A percentile compares a stretch with the other conserved stretches of the same genome.
phyloP scores from a whole-genome alignment of 1,140 invertebrate genomes.

The Drosophila kepulauana region DNA sequence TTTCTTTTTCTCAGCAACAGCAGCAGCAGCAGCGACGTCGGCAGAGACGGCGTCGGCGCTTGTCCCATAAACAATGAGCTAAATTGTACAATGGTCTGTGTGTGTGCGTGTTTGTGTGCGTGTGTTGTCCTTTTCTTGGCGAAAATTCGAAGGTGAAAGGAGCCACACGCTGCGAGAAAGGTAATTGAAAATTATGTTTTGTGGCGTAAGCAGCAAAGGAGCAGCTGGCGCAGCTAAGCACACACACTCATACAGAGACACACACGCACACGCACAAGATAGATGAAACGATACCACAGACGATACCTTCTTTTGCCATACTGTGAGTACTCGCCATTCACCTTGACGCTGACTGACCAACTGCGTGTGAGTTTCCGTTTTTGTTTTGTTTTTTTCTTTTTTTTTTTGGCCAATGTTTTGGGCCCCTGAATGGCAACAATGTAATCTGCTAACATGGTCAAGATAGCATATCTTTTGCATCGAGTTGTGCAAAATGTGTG shows the following conservation, averaged over 20 bases:
- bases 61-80: conserved; percentile 79
- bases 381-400: neutral
- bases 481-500: neutral
- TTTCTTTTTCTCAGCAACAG: conserved; percentile 41
- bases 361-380: neutral
- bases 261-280: conserved; percentile 1
- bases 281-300: conserved; percentile 6
- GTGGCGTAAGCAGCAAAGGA: conserved; percentile 68
- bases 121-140: conserved; percentile 78
- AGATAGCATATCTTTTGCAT: neutral
- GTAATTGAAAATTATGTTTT: conserved; percentile 84
- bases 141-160: conserved; percentile 72
- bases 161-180: conserved; percentile 81
- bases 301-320: neutral
- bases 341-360: conserved; percentile 4
- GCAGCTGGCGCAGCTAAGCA: conserved; percentile 58
- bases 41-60: conserved; percentile 36
- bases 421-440: neutral
- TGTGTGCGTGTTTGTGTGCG: conserved; percentile 2
- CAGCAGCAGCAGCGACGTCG: conserved; percentile 16
- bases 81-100: conserved; percentile 62
- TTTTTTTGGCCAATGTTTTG: conserved; percentile 2
- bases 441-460: neutral
- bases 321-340: neutral
- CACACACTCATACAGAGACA: neutral